Percentiles rank a stretch among this genome's conserved stretches.
Evolutionary conservation across 2,113 vertebrate species (phyloP).

Genomic region (Pterocles orientalis): DNA sequence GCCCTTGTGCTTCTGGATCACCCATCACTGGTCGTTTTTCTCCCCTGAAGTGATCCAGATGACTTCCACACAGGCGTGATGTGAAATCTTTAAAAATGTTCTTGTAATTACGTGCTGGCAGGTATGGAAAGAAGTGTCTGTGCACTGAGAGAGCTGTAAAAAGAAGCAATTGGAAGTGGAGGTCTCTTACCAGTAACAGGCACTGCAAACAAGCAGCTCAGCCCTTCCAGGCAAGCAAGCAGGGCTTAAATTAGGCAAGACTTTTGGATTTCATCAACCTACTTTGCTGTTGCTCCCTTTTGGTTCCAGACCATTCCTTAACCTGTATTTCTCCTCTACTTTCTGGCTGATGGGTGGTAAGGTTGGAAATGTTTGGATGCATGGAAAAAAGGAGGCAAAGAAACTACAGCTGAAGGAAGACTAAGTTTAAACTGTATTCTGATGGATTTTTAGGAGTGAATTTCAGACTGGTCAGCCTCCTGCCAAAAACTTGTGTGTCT

Average conservation of each 20-base stretch:
- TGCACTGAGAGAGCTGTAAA: background rate
- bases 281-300: background rate
- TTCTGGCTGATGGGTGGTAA: background rate
- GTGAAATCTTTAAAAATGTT: background rate
- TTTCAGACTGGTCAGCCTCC: constrained; percentile 33
- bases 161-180: background rate
- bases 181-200: background rate
- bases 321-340: background rate
- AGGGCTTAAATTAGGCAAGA: background rate
- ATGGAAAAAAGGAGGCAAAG: background rate
- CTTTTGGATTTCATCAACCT: background rate
- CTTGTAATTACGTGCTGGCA: background rate
- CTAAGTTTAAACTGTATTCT: background rate
- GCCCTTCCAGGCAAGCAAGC: background rate
- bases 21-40: background rate
- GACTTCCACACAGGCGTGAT: background rate
- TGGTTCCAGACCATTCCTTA: background rate
- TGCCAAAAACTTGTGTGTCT: background rate
- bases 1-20: background rate
- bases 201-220: background rate
- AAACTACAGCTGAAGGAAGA: background rate
- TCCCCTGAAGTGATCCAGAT: background rate
- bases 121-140: background rate
- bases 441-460: background rate
- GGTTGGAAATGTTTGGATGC: background rate